Evolutionary conservation across 35 echinoderm and acorn worm genomes (phyloP).

Genomic region (Apostichopus californicus): DNA sequence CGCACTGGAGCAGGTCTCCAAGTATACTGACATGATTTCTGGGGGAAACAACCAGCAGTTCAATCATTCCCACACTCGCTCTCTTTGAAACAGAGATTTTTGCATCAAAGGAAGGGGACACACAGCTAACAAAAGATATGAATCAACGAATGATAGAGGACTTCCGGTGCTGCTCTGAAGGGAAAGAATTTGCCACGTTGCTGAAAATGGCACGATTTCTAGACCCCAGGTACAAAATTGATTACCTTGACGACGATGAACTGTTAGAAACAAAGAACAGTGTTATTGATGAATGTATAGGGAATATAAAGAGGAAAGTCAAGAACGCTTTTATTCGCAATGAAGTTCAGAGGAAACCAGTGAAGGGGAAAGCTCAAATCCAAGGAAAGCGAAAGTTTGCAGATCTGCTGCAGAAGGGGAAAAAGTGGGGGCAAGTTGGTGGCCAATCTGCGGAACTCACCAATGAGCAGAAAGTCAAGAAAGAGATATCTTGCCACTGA

Average conservation of each 20-base stretch:
- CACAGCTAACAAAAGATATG: neutral
- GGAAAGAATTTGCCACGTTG: neutral
- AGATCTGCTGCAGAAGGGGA: slow-evolving; percentile 17
- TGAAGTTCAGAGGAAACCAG: neutral
- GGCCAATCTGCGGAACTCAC: neutral
- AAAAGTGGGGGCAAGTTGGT: slow-evolving; percentile 4
- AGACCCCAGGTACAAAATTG: slow-evolving; percentile 1
- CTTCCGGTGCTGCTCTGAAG: neutral
- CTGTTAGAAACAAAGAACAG: neutral
- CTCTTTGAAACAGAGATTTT: slow-evolving; percentile 20
- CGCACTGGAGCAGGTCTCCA: too few relatives aligned
- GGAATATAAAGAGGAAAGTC: neutral
- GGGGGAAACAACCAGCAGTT: neutral
- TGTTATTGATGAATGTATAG: neutral
- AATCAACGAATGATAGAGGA: neutral
- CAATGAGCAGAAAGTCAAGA: neutral
- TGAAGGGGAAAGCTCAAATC: slow-evolving; percentile 17
- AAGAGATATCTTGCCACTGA: neutral
- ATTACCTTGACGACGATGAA: too few relatives aligned
- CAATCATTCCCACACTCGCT: neutral
- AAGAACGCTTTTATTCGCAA: too few relatives aligned
- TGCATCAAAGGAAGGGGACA: neutral
- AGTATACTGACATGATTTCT: too few relatives aligned
- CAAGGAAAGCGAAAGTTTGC: neutral
- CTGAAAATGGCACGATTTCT: slow-evolving; percentile 11